phyloP scores from a whole-genome alignment of 2,113 vertebrate species.

The Asarcornis scutulata region DNA sequence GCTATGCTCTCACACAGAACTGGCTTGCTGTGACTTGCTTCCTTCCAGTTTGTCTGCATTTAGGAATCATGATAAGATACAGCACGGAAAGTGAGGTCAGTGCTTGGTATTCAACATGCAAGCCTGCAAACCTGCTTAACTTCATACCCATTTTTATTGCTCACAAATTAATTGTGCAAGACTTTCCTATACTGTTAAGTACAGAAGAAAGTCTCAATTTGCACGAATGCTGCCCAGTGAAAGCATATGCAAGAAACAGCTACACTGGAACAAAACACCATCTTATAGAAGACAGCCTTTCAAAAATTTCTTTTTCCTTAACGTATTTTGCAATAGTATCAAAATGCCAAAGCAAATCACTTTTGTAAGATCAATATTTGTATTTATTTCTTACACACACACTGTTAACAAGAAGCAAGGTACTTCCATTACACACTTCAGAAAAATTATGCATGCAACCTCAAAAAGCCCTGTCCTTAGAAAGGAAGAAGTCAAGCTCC shows the following conservation, averaged over 20 bases:
- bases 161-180: neutral
- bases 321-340: neutral
- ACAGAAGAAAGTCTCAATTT: neutral
- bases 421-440: slow-evolving; percentile 17
- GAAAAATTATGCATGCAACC: slow-evolving; percentile 30
- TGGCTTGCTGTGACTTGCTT: neutral
- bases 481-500: slow-evolving; percentile 43
- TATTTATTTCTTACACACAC: neutral
- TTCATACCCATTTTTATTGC: neutral
- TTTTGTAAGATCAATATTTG: neutral
- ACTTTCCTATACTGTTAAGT: neutral
- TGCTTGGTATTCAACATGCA: neutral
- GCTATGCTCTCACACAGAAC: neutral
- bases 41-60: neutral
- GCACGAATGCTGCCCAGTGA: neutral
- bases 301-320: neutral
- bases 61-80: neutral
- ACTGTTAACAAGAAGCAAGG: slow-evolving; percentile 11
- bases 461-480: slow-evolving; percentile 27
- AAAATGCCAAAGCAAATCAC: neutral
- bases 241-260: neutral
- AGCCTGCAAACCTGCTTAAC: slow-evolving; percentile 4
- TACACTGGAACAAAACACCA: neutral
- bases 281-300: neutral
- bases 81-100: neutral